These are phyloP conservation scores for Drosophila sp. DNA, from an alignment of 1,140 invertebrate genomes.

Conservation along the genomic window DNA sequence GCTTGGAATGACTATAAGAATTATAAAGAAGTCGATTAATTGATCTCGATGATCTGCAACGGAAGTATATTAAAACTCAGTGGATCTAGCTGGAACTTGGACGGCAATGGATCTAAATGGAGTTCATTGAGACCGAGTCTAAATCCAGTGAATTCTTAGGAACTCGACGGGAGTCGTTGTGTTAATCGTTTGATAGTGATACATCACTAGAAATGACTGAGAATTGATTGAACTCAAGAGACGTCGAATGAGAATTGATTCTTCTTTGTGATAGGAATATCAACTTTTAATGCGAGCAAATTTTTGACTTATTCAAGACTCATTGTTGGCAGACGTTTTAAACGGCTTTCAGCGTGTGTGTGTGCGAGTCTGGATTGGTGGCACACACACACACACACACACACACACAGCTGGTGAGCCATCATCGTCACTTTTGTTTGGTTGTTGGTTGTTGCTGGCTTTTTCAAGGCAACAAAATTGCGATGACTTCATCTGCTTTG, in stretches of 20 bases:
- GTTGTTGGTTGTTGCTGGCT: constrained; percentile 31
- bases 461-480: constrained; percentile 58
- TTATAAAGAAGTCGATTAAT: too few species aligned
- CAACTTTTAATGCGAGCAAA: neutral
- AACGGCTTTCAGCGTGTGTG: constrained; percentile 16
- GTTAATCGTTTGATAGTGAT: too few species aligned
- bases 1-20: too few species aligned
- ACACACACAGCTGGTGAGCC: constrained; percentile 26
- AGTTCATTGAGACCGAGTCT: neutral
- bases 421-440: constrained; percentile 27
- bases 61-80: too few species aligned
- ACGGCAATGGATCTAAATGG: neutral
- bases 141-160: neutral
- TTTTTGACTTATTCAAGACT: constrained; percentile 6
- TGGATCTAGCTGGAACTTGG: neutral
- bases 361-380: constrained; percentile 1
- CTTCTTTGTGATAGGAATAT: constrained; percentile 1
- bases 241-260: neutral
- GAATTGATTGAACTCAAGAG: neutral
- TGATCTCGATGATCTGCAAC: too few species aligned
- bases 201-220: too few species aligned
- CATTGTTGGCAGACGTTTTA: constrained; percentile 23
- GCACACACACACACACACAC: constrained; percentile 6
- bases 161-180: neutral
- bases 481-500: constrained; percentile 75